These are phyloP conservation scores for Germaria angustata DNA, from an alignment of 2,888 invertebrate species.

Conservation along the genomic window DNA sequence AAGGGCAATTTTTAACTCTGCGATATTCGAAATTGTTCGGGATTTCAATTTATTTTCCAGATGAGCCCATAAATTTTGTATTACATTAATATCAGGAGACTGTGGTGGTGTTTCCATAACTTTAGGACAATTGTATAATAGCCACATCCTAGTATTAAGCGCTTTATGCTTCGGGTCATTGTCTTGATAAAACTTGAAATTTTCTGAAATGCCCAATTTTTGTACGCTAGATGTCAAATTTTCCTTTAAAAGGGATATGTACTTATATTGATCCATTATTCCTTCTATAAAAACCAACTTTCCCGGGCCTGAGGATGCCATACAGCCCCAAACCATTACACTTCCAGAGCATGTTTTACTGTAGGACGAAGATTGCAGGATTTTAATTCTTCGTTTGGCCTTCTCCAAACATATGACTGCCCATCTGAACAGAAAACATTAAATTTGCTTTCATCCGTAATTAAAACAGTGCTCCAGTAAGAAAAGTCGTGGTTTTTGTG, in stretches of 20 bases:
- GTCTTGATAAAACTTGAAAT: not conserved
- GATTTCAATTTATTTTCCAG: not conserved
- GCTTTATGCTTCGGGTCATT: constrained; percentile 1
- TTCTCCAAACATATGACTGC: too few species aligned
- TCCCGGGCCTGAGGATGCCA: too few species aligned
- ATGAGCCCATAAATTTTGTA: not conserved
- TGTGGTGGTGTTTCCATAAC: not conserved
- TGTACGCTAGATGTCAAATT: not conserved
- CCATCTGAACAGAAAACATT: too few species aligned
- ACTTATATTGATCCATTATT: too few species aligned
- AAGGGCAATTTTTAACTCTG: not conserved
- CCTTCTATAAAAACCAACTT: too few species aligned
- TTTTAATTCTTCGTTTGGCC: too few species aligned
- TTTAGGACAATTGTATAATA: not conserved
- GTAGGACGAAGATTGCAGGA: too few species aligned
- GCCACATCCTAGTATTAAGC: not conserved
- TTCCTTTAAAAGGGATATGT: too few species aligned
- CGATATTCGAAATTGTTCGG: not conserved
- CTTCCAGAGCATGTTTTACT: not conserved
- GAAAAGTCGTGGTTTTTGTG: not conserved
- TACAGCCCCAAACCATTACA: not conserved
- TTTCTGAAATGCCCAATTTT: not conserved
- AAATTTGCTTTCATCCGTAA: not conserved
- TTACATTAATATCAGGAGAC: not conserved
- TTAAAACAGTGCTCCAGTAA: not conserved